Evolutionary conservation across 2,113 vertebrate species (phyloP), one percentile per base, ranked within the genome.

Genomic region (Ictalurus furcatus): DNA sequence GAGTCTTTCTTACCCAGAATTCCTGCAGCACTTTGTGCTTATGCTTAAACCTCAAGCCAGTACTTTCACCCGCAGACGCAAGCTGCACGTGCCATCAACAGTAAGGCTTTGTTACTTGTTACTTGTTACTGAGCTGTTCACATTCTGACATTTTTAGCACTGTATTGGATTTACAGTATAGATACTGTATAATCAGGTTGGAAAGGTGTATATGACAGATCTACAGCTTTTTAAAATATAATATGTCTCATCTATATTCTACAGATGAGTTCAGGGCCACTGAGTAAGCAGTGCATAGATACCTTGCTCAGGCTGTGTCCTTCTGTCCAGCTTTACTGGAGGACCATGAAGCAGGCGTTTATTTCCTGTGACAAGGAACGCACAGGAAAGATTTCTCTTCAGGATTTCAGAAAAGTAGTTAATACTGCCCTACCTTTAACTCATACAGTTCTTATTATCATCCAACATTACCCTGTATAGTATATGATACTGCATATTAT

Each of bases 21-120:
- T 97, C 90, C 90, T 97, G 37, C 95, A 94, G 73, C 94, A 94
- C 82, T 93, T 93, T 3, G 89, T 96, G 17, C 94, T 97, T 3
- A 91, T 94, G 56, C 85, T 95, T 48, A 94, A 92, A 73, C 89
- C 93, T 0, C 91, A 74, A 86, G 89, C 93, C 65, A 90, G 78
- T 1, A 90, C 92, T 0, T 89, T 93, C 40, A 73, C 91, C 59
- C 92, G 90, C 69, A 94, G 95, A 37, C 69, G 94, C 89, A 93
- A 91, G 25, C 92, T 96, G 59, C 95, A 93, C 86, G 94, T 94
- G 0, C 90, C 95, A 23, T 91, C 94, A 0, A 92, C 86, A n/a
- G 95, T 96, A 92, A 0, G 91, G 23, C 1, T 40, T 13, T n/a
- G 25, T 37, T 74, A 44, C 71, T 34, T 3, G 14, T 48, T 48